Percentiles rank a stretch among this genome's conserved stretches.
Evolutionary conservation across 2,113 vertebrate species (phyloP).

Genomic region (Delphinus delphis): DNA sequence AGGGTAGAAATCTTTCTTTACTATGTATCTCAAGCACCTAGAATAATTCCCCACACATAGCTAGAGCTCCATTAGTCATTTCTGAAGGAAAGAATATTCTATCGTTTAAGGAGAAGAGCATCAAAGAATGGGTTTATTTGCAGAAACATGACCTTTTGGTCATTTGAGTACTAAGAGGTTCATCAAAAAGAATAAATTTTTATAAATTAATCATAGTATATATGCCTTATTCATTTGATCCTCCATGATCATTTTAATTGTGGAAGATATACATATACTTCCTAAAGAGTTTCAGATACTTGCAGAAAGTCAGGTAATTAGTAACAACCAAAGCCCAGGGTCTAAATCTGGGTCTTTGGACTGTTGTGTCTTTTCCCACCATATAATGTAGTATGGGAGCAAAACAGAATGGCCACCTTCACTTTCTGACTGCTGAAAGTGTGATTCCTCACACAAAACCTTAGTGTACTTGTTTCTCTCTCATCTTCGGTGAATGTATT

Average conservation of each 20-base stretch:
- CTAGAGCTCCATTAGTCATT: background rate
- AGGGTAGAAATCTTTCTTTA: background rate
- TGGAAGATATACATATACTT: background rate
- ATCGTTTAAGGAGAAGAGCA: background rate
- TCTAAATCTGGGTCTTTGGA: background rate
- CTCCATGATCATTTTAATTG: background rate
- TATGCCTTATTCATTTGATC: background rate
- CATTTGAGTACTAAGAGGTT: background rate
- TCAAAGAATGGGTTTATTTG: background rate
- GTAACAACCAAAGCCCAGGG: background rate
- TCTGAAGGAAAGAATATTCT: background rate
- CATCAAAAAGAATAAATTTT: background rate
- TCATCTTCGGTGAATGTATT: background rate
- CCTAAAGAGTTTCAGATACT: background rate
- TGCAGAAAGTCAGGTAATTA: background rate
- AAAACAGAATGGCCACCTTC: background rate
- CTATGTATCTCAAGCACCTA: background rate
- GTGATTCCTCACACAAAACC: background rate
- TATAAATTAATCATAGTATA: background rate
- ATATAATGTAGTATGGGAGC: background rate
- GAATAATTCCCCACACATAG: background rate
- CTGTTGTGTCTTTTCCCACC: background rate
- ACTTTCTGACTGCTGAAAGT: background rate
- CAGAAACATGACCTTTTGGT: background rate
- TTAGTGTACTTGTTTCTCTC: background rate